Evolutionary conservation across 1,140 invertebrate genomes (phyloP).

Genomic region (Zaprionus lachaisei): DNA sequence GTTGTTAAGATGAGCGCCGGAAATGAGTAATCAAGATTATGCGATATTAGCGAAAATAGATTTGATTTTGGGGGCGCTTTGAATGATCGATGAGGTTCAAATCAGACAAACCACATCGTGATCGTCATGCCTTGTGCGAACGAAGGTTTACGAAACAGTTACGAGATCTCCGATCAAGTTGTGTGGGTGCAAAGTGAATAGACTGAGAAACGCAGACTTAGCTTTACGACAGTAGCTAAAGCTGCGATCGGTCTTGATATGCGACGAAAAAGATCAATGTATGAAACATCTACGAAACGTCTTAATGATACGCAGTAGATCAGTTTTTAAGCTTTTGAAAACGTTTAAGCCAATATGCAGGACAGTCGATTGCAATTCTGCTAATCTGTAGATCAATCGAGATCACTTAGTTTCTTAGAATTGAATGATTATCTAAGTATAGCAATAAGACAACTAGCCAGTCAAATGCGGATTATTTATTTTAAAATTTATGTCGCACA

Average conservation of each 20-base stretch:
- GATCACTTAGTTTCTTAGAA: too few relatives aligned
- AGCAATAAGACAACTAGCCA: not conserved
- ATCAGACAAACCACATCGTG: constrained; percentile 25
- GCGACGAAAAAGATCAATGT: too few relatives aligned
- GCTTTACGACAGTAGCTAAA: constrained; percentile 21
- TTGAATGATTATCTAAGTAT: too few relatives aligned
- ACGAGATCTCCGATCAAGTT: constrained; percentile 12
- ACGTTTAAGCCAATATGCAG: too few relatives aligned
- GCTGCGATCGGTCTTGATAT: not conserved
- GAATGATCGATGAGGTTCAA: constrained; percentile 70
- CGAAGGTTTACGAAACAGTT: constrained; percentile 42
- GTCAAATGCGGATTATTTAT: not conserved
- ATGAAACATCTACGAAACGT: not conserved
- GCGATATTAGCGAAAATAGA: constrained; percentile 79
- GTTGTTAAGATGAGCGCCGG: constrained; percentile 70
- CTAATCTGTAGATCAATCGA: too few relatives aligned
- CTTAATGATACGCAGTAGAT: not conserved
- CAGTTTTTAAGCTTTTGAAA: too few relatives aligned
- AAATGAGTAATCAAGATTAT: constrained; percentile 83
- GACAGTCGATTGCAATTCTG: too few relatives aligned
- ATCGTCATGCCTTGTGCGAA: constrained; percentile 40
- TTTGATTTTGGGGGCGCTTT: constrained; percentile 57
- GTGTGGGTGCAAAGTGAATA: constrained; percentile 25
- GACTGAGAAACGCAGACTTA: not conserved
- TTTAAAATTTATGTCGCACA: not conserved